Base-by-base conservation (phyloP, 2,113 vertebrate genomes). In the Equus przewalskii region DNA sequence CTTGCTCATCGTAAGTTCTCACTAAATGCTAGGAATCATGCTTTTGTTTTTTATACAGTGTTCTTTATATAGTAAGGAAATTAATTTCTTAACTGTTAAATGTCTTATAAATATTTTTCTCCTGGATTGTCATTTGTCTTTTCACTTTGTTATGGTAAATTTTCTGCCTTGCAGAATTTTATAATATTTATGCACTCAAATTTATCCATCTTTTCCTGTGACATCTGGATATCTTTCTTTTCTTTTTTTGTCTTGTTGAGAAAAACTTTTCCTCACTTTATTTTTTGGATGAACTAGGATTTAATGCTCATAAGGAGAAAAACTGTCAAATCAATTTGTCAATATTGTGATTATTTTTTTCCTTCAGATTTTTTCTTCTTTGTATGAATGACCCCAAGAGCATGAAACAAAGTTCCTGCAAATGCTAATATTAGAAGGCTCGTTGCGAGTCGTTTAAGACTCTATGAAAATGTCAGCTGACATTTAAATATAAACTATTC, bases 1-100 rank as follows among this genome's bases (percentile, higher is more conserved):
- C 28, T 81, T 44, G 56, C n/a, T 51, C 3, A 1, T 3, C 2
- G n/a, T 5, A 14, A 18, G 26, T 5, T 19, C 64, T 33, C 58
- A 8, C 18, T 21, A 33, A 30, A 7, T 16, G 41, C 36, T 15
- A 3, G 13, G 1, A 75, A 33, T 24, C 26, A 1, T 1, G 3
- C 14, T 49, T 64, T 69, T n/a, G 36, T 41, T 41, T 46, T 33
- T 41, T 11, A 3, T 15, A 3, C 11, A 13, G 24, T 2, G 6
- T 26, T 69, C 60, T 54, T n/a, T 18, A 19, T 6, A 4, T 21
- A 24, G 13, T 21, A 54, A 65, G 86, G 65, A 62, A 15, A 10
- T 54, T 14, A 0, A 14, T 36, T 65, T 56, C 64, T 41, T 11
- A 12, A 56, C 58, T 41, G 41, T 41, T 75, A 10, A 3, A 14